Base-by-base conservation (phyloP, 2,113 vertebrate genomes). In the Arizona elegans region DNA sequence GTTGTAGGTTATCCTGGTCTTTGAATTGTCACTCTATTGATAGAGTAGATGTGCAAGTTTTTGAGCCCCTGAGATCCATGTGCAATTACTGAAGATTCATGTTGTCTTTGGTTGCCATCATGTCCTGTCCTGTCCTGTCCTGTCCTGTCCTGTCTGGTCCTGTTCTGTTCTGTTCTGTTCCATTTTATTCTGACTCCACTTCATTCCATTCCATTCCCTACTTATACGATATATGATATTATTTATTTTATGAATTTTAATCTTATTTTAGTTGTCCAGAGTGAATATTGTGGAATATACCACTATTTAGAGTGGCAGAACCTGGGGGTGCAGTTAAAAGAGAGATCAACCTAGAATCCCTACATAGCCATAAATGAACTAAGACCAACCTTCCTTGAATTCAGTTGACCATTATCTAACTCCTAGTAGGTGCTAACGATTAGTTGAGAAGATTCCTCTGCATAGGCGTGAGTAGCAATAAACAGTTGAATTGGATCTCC, bases 131-230 rank as follows among this genome's bases (percentile, higher is more conserved):
- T 65, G 10, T 65, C 26, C 5, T 33, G n/a, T 75, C 5, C 26
- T 5, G 0, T 15, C 13, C 29, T 5, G 0, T 15, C 13, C 29
- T 12, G 0, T 70, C 26, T 43, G 38, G 10, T 65, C 26, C 5
- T 33, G n/a, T 75, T 0, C 26, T 5, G 0, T 15, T 6, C 29
- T 13, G 2, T 29, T 15, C 62, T 12, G 0, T 70, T 29, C 62
- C 26, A n/a, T 65, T n/a, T 1, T 12, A n/a, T 13, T 8, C 23
- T 9, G 7, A 55, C 55, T 5, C 9, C 10, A 5, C 0, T n/a
- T 0, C 12, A 6, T 70, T 5, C 62, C 5, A n/a, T 24, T 9
- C 58, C 8, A 24, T 59, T 7, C 58, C 6, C 29, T 33, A 17
- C n/a, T 38, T 38, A 81, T 38, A 38, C 19, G 70, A 38, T 38